Base-by-base conservation (phyloP, 2,797 vertebrate genomes). In the Gallinago stenura region DNA sequence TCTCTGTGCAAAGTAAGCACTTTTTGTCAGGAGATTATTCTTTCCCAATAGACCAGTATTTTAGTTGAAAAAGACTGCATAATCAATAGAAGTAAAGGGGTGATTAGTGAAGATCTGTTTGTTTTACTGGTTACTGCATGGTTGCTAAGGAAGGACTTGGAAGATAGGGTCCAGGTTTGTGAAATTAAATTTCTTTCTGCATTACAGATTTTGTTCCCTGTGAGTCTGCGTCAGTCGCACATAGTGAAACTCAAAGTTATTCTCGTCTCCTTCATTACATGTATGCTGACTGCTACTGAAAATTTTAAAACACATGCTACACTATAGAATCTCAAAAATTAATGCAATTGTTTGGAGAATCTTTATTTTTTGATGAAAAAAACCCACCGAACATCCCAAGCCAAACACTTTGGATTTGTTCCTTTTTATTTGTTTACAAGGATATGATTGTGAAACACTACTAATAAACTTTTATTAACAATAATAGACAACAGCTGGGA, bases 361-460 rank as follows among this genome's bases (percentile, higher is more conserved):
- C 56, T 73, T 64, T 45, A 18, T 41, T 72, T 92, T 91, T 85
- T 90, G 28, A 85, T 79, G 56, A 93, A 80, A 93, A 96, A 50
- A 50, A 20, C n/a, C 45, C 41, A 43, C 17, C 30, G 62, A 89
- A 80, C 57, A 96, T 93, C 21, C 14, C 21, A 88, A 88, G 89
- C 76, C 68, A 84, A 54, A 93, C 45, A 93, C 79, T 57, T 81
- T 93, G 83, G 50, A 80, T 95, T 86, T 31, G 9, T 58, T 88
- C 89, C 60, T 57, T 92, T 95, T 87, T 93, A 92, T 96, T 96
- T 96, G 85, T 97, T 98, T 97, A 96, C 69, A 93, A 94, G 82
- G 83, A 78, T 97, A 94, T 94, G 94, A 96, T 97, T 97, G 95
- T 95, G 95, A 97, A 97, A 97, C 54, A 58, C 89, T 94, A 72